phyloP scores from a whole-genome alignment of 2,888 invertebrate species.

The Dermolepida albohirtum region DNA sequence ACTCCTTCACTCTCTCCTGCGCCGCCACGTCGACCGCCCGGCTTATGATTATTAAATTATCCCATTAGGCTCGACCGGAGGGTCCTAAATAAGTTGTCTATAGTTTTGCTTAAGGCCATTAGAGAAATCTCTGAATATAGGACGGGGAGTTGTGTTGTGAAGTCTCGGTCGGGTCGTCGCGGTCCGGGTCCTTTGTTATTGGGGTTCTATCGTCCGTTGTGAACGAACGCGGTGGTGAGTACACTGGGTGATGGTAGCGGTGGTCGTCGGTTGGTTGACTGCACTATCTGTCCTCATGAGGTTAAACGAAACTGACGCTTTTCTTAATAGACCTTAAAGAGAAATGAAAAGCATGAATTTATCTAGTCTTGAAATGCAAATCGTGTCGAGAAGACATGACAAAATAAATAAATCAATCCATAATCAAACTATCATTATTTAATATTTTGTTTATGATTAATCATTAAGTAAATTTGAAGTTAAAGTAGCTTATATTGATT shows the following conservation, averaged over 20 bases:
- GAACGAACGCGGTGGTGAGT: constrained; percentile 11
- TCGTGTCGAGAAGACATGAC: background rate
- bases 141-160: background rate
- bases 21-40: constrained; percentile 36
- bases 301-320: constrained; percentile 33
- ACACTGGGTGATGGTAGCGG: constrained; percentile 12
- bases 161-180: constrained; percentile 6
- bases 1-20: constrained; percentile 31
- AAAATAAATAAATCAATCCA: background rate
- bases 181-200: constrained; percentile 24
- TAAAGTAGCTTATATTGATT: too few species aligned
- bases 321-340: constrained; percentile 29
- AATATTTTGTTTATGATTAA: too few species aligned
- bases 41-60: constrained; percentile 59
- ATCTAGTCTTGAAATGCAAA: background rate
- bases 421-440: too few species aligned
- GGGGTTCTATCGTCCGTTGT: constrained; percentile 22
- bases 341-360: constrained; percentile 1
- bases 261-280: constrained; percentile 11
- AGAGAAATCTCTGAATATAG: constrained; percentile 41
- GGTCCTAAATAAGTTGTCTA: constrained; percentile 49
- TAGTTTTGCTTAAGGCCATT: constrained; percentile 49
- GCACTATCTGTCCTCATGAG: constrained; percentile 5
- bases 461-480: too few species aligned
- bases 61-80: constrained; percentile 51